A percentile compares a stretch with the other conserved stretches of the same genome.
These are phyloP conservation scores for Sinocyclocheilus anshuiensis DNA, from an alignment of 2,113 vertebrate species.

Conservation along the genomic window DNA sequence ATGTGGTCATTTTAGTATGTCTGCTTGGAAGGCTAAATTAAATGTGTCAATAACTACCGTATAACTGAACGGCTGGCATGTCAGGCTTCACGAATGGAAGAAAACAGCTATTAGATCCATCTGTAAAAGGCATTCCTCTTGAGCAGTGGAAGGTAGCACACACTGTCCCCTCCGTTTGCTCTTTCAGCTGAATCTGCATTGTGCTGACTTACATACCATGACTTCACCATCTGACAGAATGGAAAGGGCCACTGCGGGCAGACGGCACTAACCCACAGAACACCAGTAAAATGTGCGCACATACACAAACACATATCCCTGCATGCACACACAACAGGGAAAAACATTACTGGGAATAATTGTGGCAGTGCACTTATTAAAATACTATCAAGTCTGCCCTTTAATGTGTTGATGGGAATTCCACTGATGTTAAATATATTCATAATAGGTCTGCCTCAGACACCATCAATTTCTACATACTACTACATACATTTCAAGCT, in stretches of 20 bases:
- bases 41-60: slow-evolving; percentile 50
- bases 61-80: slow-evolving; percentile 51
- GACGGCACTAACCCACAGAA: slow-evolving; percentile 68
- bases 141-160: slow-evolving; percentile 66
- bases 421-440: slow-evolving; percentile 73
- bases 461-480: background rate
- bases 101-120: slow-evolving; percentile 66
- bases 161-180: slow-evolving; percentile 48
- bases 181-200: slow-evolving; percentile 61
- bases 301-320: slow-evolving; percentile 1
- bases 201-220: slow-evolving; percentile 65
- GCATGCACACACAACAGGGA: background rate
- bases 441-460: slow-evolving; percentile 47
- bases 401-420: slow-evolving; percentile 65
- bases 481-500: background rate
- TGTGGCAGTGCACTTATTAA: slow-evolving; percentile 9
- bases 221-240: slow-evolving; percentile 76
- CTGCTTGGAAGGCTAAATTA: slow-evolving; percentile 51
- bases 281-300: slow-evolving; percentile 64
- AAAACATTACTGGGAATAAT: slow-evolving; percentile 31
- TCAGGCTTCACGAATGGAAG: slow-evolving; percentile 39
- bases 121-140: slow-evolving; percentile 53
- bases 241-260: slow-evolving; percentile 74
- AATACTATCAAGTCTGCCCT: slow-evolving; percentile 68
- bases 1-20: slow-evolving; percentile 30